Percentiles rank a stretch among this genome's conserved stretches.
Evolutionary conservation across 2,888 invertebrate species (phyloP).

Genomic region (Antheraea assamensis): DNA sequence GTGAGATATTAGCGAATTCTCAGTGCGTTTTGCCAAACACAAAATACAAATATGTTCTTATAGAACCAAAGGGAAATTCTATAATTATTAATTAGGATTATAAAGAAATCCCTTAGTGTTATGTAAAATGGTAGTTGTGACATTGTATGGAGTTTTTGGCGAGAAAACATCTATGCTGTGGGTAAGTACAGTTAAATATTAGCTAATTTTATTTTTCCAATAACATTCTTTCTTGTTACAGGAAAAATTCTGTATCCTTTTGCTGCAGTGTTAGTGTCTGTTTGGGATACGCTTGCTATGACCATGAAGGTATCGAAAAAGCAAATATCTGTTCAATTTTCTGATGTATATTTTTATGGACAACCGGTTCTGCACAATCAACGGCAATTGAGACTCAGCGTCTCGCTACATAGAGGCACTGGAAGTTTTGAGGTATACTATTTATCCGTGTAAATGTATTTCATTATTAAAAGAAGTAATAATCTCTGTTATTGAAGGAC

Average conservation of each 20-base stretch:
- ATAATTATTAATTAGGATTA: no score
- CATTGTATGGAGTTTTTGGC: no score
- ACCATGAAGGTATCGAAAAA: constrained; percentile 78
- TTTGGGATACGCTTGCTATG: constrained; percentile 87
- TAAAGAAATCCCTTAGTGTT: no score
- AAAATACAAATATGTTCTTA: no score
- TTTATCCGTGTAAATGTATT: no score
- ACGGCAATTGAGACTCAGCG: constrained; percentile 74
- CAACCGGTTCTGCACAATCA: constrained; percentile 83
- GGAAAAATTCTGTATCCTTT: constrained; percentile 88
- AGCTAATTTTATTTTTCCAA: not conserved
- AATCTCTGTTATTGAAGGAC: not conserved
- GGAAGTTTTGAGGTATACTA: constrained; percentile 81
- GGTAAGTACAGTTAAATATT: no score
- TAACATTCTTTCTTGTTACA: constrained; percentile 29
- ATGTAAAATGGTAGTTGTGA: no score
- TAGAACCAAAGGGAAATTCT: no score
- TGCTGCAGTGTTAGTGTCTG: constrained; percentile 86
- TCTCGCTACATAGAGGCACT: constrained; percentile 83
- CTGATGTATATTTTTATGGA: constrained; percentile 82
- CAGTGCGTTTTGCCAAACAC: no score
- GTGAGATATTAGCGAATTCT: no score
- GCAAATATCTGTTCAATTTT: constrained; percentile 86
- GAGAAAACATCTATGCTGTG: no score
- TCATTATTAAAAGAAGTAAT: no score